Conservation (phyloP, 2,113 vertebrate genomes). For the Mastomys coucha region DNA sequence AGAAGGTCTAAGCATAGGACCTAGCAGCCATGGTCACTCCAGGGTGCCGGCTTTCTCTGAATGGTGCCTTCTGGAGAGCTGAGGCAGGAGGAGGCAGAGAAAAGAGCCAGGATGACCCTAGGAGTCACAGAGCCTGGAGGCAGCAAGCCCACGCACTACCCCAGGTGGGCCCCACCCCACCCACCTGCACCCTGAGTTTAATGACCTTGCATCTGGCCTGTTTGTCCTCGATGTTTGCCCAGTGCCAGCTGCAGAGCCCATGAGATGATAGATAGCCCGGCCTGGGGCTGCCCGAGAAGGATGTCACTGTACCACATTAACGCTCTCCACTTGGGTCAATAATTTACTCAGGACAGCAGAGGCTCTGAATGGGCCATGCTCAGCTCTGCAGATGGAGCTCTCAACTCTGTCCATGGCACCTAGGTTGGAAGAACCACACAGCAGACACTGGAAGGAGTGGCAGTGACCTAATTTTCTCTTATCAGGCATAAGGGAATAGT, state of each 20-base stretch:
- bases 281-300: constrained; percentile 5
- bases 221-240: constrained; percentile 73
- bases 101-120: neutral
- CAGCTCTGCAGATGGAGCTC: neutral
- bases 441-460: neutral
- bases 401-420: neutral
- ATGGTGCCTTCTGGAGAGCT: neutral
- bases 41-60: neutral
- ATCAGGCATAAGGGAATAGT: constrained; percentile 63
- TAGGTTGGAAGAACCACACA: neutral
- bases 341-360: constrained; percentile 65
- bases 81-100: neutral
- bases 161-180: neutral
- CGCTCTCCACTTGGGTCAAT: constrained; percentile 60
- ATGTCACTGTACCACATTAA: constrained; percentile 63
- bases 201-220: constrained; percentile 33
- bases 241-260: constrained; percentile 46
- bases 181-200: neutral
- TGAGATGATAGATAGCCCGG: constrained; percentile 25
- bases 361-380: neutral
- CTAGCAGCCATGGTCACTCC: neutral
- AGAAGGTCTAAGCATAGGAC: neutral
- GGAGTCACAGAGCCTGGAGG: neutral
- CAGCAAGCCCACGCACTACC: neutral
- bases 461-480: constrained; percentile 79